These are phyloP conservation scores for Sinonovacula constricta DNA, from an alignment of 1,140 invertebrate genomes.

Conservation along the genomic window DNA sequence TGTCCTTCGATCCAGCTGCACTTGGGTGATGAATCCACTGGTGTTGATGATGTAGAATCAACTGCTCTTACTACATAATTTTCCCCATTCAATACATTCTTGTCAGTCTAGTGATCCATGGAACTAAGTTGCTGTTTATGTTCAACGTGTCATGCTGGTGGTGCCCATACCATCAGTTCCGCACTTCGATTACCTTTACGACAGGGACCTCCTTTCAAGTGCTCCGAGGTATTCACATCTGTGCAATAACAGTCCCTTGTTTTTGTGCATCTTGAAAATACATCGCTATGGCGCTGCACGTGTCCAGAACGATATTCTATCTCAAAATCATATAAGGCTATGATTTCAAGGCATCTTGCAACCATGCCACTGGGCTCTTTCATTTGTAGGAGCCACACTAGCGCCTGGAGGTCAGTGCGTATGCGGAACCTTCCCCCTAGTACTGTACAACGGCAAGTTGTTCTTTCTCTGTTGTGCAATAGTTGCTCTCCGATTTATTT, in stretches of 20 bases:
- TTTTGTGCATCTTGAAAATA: conserved; percentile 23
- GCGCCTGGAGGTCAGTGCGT: conserved; percentile 57
- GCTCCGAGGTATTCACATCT: background rate
- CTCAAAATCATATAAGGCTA: conserved; percentile 27
- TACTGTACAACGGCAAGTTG: conserved; percentile 56
- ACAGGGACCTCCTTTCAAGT: conserved; percentile 1
- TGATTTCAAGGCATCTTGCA: conserved; percentile 14
- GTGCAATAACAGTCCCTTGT: conserved; percentile 2
- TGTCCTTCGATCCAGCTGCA: background rate
- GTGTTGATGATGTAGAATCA: too few species aligned
- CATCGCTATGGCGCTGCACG: conserved; percentile 33
- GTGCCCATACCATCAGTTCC: background rate
- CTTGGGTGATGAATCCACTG: background rate
- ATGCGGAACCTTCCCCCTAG: conserved; percentile 54
- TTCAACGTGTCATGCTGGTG: too few species aligned
- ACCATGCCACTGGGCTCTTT: conserved; percentile 43
- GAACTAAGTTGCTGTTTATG: too few species aligned
- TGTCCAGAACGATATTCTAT: conserved; percentile 42
- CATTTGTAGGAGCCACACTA: conserved; percentile 48
- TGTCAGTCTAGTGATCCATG: background rate
- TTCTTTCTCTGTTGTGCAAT: conserved; percentile 54
- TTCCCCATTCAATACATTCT: background rate
- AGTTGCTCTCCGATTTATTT: conserved; percentile 49
- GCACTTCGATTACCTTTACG: background rate
- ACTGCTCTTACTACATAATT: background rate